phyloP scores from a whole-genome alignment of 1,140 invertebrate genomes.

The Physella acuta region DNA sequence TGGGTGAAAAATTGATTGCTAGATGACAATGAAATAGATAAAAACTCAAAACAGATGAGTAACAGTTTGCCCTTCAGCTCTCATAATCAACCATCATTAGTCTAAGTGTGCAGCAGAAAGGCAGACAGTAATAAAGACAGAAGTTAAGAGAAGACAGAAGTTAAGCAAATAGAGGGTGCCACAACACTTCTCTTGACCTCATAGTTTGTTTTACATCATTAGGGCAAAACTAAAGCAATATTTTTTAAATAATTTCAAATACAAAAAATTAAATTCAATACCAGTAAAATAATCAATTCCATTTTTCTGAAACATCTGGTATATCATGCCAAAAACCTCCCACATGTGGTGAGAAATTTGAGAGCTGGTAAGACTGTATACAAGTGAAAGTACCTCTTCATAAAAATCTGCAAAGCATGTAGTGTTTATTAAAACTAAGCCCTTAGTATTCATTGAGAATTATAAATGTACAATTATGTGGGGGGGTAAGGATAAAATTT shows the following conservation, averaged over 20 bases:
- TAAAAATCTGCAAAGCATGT: slow-evolving; percentile 77
- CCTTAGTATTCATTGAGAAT: too few species aligned
- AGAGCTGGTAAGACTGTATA: slow-evolving; percentile 88
- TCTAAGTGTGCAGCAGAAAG: slow-evolving; percentile 6
- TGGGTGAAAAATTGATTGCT: too few species aligned
- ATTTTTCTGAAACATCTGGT: slow-evolving; percentile 88
- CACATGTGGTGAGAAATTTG: slow-evolving; percentile 91
- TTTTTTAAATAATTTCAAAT: background rate
- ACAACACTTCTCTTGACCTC: slow-evolving; percentile 8
- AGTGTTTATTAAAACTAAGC: too few species aligned
- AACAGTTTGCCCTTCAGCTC: slow-evolving; percentile 21
- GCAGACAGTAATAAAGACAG: background rate
- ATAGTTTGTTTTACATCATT: slow-evolving; percentile 15
- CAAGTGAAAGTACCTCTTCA: slow-evolving; percentile 77
- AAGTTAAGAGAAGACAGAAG: slow-evolving; percentile 1
- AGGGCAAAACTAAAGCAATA: background rate
- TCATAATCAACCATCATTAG: slow-evolving; percentile 20
- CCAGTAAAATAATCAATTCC: slow-evolving; percentile 92
- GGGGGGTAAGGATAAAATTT: background rate
- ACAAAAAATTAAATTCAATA: slow-evolving; percentile 33
- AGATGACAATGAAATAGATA: too few species aligned
- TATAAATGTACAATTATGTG: background rate
- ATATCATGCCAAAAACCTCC: slow-evolving; percentile 89
- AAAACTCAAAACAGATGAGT: too few species aligned
- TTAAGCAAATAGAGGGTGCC: background rate